phyloP scores from a whole-genome alignment of 2,113 vertebrate genomes.

The Spermophilus dauricus region DNA sequence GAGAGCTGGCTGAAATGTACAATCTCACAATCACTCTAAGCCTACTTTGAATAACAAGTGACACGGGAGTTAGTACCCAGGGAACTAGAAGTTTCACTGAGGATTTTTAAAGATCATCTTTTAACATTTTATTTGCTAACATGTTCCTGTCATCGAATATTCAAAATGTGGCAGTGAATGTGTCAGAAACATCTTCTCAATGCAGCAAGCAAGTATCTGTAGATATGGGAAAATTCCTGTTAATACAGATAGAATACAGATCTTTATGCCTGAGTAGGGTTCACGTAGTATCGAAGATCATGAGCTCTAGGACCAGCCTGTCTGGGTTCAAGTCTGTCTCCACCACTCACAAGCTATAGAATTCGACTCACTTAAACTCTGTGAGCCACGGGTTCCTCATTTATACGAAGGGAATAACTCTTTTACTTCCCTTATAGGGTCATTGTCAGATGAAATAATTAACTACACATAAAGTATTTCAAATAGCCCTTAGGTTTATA shows the following conservation, averaged over 20 bases:
- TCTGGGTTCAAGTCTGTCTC: background rate
- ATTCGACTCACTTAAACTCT: background rate
- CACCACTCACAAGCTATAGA: background rate
- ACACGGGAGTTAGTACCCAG: background rate
- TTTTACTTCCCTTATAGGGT: background rate
- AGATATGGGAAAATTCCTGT: background rate
- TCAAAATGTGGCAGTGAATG: conserved; percentile 54
- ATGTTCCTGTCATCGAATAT: conserved; percentile 62
- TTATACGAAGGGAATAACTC: background rate
- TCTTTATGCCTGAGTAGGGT: background rate
- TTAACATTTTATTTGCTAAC: conserved; percentile 63
- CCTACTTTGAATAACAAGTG: conserved; percentile 54
- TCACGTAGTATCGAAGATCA: background rate
- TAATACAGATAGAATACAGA: background rate
- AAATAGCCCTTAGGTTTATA: background rate
- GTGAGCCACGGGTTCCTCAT: background rate
- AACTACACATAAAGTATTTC: background rate
- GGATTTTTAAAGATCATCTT: conserved; percentile 52
- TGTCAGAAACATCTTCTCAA: conserved; percentile 35
- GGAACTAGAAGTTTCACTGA: conserved; percentile 14
- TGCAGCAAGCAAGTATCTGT: conserved; percentile 28
- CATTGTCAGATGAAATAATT: background rate
- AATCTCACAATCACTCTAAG: background rate
- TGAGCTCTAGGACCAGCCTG: background rate
- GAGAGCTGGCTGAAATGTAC: background rate